phyloP scores from a whole-genome alignment of 2,888 invertebrate genomes.

The Tryphoninae sp. region DNA sequence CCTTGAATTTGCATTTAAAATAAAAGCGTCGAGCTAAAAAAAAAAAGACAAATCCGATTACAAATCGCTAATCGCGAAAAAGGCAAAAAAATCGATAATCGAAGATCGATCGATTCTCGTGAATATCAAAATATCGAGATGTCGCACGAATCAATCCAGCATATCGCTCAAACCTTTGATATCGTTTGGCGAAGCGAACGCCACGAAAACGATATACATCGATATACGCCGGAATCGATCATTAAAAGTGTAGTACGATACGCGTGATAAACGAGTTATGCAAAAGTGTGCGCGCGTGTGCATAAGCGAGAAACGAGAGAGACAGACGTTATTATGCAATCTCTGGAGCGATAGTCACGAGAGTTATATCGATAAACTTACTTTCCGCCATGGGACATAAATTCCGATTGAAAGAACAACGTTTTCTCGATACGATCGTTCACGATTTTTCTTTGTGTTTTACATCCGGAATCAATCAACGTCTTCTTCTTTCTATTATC shows the following conservation, averaged over 20 bases:
- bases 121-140: constrained; percentile 24
- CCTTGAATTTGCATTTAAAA: no score
- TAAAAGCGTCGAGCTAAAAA: not conserved
- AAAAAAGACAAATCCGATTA: not conserved
- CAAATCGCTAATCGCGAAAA: not conserved
- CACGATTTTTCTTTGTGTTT: constrained; percentile 22
- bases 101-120: not conserved
- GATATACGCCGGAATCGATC: not conserved
- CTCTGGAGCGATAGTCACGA: constrained; percentile 26
- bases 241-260: constrained; percentile 17
- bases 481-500: constrained; percentile 5
- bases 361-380: constrained; percentile 43
- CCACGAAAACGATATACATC: not conserved
- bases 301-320: not conserved
- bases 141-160: constrained; percentile 45
- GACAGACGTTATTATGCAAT: constrained; percentile 39
- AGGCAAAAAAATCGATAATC: not conserved
- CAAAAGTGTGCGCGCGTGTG: not conserved
- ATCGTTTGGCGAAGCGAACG: constrained; percentile 34
- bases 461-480: not conserved
- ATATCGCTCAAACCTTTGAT: constrained; percentile 21
- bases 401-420: constrained; percentile 25
- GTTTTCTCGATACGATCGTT: constrained; percentile 12
- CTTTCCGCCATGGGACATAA: constrained; percentile 30
- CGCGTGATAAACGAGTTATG: constrained; percentile 3